Conservation (phyloP, 2,797 vertebrate genomes). For the Pteronotus mesoamericanus region DNA sequence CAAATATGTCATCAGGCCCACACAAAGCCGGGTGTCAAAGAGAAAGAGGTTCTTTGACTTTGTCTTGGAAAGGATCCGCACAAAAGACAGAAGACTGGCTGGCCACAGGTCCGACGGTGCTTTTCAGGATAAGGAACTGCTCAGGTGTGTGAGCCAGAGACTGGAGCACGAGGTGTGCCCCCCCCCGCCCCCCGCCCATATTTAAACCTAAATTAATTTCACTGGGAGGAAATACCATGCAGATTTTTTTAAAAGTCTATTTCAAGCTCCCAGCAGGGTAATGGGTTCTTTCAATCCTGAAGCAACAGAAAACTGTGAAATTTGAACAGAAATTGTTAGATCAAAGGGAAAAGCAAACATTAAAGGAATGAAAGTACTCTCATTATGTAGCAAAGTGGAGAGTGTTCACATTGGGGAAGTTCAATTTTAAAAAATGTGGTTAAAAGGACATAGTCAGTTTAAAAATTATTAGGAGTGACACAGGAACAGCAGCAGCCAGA, state of each 20-base stretch:
- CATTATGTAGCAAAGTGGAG: constrained; percentile 69
- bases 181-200: constrained; percentile 47
- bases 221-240: constrained; percentile 60
- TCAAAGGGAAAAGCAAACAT: constrained; percentile 75
- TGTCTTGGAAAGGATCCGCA: background rate
- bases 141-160: constrained; percentile 46
- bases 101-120: background rate
- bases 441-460: constrained; percentile 69
- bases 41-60: background rate
- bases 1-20: constrained; percentile 17
- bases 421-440: constrained; percentile 58
- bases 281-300: constrained; percentile 65
- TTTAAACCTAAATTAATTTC: constrained; percentile 74
- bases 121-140: constrained; percentile 23
- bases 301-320: constrained; percentile 72
- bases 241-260: constrained; percentile 64
- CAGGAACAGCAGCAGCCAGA: background rate
- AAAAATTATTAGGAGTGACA: constrained; percentile 57
- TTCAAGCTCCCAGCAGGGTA: constrained; percentile 59
- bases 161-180: background rate
- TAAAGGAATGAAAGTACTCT: constrained; percentile 70
- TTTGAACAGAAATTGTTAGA: constrained; percentile 76
- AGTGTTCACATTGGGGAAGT: constrained; percentile 57
- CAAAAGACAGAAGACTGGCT: constrained; percentile 39
- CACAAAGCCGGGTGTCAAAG: constrained; percentile 59